A percentile compares a stretch with the other conserved stretches of the same genome.
Conservation (phyloP, 2,888 invertebrate genomes). For the Matsumyia berberina region DNA sequence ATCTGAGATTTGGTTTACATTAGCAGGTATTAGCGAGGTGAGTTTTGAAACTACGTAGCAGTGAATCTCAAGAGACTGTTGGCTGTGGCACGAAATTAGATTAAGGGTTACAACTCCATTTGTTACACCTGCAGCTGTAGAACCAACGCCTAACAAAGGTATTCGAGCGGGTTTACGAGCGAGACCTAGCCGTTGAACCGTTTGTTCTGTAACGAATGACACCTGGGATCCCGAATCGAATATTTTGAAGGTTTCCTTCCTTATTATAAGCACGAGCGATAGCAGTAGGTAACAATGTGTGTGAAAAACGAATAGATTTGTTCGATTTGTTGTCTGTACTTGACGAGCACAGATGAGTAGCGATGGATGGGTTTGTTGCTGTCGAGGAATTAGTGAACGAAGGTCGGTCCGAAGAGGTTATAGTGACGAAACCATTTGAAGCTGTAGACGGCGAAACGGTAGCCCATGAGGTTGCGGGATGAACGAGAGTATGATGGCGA, state of each 20-base stretch:
- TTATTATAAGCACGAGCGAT: not conserved
- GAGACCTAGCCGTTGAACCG: not conserved
- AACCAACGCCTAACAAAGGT: not conserved
- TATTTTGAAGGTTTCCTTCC: not conserved
- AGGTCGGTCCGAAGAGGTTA: too few species aligned
- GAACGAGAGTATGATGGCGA: slow-evolving; percentile 25
- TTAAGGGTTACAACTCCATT: not conserved
- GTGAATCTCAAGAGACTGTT: not conserved
- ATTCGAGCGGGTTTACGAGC: not conserved
- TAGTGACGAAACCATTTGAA: too few species aligned
- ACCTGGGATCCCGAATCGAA: not conserved
- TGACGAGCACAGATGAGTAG: too few species aligned
- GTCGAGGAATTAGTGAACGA: too few species aligned
- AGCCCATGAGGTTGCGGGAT: not conserved
- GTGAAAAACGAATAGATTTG: not conserved
- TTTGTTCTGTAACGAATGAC: not conserved
- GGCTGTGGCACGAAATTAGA: not conserved
- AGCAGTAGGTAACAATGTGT: not conserved
- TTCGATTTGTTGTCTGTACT: not conserved
- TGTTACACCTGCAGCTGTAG: not conserved
- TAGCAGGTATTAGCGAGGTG: not conserved
- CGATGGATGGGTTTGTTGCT: too few species aligned
- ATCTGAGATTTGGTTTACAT: not conserved
- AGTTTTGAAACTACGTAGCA: not conserved
- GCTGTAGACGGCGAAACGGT: not conserved